A percentile compares a stretch with the other conserved stretches of the same genome.
These are phyloP conservation scores for Ypsolopha scabrella DNA, from an alignment of 2,888 invertebrate genomes.

Conservation along the genomic window DNA sequence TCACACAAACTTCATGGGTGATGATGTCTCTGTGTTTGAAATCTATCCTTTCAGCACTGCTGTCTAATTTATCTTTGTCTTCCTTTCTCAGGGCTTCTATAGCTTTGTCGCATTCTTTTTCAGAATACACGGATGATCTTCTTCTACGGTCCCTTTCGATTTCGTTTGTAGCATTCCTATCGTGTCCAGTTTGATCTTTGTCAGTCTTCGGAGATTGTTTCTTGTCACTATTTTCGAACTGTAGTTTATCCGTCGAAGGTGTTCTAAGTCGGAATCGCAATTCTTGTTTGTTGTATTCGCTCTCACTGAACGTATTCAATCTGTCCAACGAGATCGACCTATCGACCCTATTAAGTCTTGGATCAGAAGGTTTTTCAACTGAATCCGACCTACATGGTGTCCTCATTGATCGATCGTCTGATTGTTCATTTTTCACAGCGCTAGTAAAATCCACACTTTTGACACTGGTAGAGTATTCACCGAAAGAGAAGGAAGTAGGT, in stretches of 20 bases:
- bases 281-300: conserved; percentile 26
- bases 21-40: neutral
- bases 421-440: neutral
- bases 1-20: neutral
- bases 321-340: conserved; percentile 22
- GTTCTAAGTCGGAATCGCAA: conserved; percentile 68
- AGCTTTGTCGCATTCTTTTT: conserved; percentile 19
- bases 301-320: conserved; percentile 27
- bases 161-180: conserved; percentile 33
- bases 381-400: neutral
- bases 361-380: neutral
- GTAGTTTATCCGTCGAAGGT: conserved; percentile 32
- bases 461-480: too few species aligned
- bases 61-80: conserved; percentile 20
- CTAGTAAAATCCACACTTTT: neutral
- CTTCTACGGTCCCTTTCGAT: conserved; percentile 26
- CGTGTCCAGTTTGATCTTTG: conserved; percentile 22
- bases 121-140: conserved; percentile 18
- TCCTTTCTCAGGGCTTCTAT: conserved; percentile 23
- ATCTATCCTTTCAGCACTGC: conserved; percentile 23
- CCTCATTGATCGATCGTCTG: neutral
- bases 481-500: too few species aligned
- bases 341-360: conserved; percentile 20
- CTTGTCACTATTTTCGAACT: conserved; percentile 20
- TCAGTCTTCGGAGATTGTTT: conserved; percentile 23